Evolutionary conservation across 2,113 vertebrate species (phyloP).

Genomic region (Chlamydotis undulata): DNA sequence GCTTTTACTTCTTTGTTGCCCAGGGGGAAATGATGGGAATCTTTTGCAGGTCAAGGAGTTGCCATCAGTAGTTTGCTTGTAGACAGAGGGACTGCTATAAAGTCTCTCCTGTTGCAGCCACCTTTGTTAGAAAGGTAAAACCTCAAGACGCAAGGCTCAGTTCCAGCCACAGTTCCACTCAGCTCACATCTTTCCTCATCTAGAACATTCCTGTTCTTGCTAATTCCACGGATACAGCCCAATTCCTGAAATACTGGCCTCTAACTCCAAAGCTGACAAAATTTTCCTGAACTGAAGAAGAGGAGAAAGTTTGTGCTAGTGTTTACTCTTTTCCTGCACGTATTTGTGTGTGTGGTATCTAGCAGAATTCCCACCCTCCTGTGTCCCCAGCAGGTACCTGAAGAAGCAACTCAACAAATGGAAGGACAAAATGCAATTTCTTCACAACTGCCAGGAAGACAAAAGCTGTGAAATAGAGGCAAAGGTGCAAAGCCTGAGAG

Average conservation of each 20-base stretch:
- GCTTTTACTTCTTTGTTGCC: not conserved
- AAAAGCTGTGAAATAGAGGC: conserved; percentile 77
- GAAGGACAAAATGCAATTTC: conserved; percentile 76
- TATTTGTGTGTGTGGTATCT: not conserved
- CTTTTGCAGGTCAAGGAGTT: not conserved
- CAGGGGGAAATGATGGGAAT: not conserved
- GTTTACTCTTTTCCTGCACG: not conserved
- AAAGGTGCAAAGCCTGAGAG: conserved; percentile 74
- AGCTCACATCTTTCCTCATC: not conserved
- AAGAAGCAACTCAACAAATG: conserved; percentile 76
- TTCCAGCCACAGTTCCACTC: not conserved
- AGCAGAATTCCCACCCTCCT: not conserved
- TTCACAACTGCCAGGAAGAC: conserved; percentile 77
- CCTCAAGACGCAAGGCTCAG: not conserved
- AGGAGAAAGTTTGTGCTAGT: not conserved
- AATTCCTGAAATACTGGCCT: not conserved
- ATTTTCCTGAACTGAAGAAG: not conserved
- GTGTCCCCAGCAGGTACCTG: conserved; percentile 74
- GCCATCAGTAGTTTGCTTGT: not conserved
- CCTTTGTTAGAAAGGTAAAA: not conserved
- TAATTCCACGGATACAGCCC: not conserved
- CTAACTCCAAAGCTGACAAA: not conserved
- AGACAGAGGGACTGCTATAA: not conserved
- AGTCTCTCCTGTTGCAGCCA: not conserved
- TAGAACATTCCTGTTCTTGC: not conserved